phyloP scores from a whole-genome alignment of 2,888 invertebrate species.

The Phania funesta region DNA sequence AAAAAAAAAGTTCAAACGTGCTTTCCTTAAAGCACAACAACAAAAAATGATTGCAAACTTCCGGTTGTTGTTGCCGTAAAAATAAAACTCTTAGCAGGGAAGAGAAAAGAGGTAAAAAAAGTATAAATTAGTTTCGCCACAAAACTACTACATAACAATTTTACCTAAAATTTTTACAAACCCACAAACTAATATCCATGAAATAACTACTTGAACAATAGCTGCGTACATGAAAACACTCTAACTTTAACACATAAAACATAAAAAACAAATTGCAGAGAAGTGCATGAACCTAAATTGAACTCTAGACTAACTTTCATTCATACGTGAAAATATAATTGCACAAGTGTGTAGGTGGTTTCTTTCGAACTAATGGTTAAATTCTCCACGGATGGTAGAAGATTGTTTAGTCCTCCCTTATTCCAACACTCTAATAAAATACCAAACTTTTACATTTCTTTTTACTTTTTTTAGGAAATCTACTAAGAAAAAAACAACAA shows the following conservation, averaged over 20 bases:
- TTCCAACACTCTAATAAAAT: slow-evolving; percentile 20
- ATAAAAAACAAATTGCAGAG: neutral
- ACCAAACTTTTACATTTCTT: slow-evolving; percentile 21
- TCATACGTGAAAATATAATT: slow-evolving; percentile 32
- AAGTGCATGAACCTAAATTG: slow-evolving; percentile 33
- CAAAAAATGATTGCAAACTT: slow-evolving; percentile 24
- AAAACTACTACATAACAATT: slow-evolving; percentile 38
- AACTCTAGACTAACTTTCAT: slow-evolving; percentile 49
- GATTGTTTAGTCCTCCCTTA: neutral
- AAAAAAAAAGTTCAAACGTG: neutral
- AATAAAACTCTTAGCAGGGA: slow-evolving; percentile 1
- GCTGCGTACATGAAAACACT: neutral
- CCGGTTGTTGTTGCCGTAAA: slow-evolving; percentile 37
- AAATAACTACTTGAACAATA: slow-evolving; percentile 1
- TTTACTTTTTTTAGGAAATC: slow-evolving; percentile 30
- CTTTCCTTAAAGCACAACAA: slow-evolving; percentile 11
- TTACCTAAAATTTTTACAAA: slow-evolving; percentile 31
- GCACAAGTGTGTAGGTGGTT: slow-evolving; percentile 6
- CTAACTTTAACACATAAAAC: neutral
- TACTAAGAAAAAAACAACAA: slow-evolving; percentile 26
- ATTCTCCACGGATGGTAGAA: neutral
- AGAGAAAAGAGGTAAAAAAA: neutral
- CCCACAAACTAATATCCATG: slow-evolving; percentile 28
- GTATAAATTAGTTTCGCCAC: slow-evolving; percentile 60
- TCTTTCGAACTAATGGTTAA: slow-evolving; percentile 23